phyloP scores from a whole-genome alignment of 2,113 vertebrate genomes.

The Xiphorhynchus elegans region DNA sequence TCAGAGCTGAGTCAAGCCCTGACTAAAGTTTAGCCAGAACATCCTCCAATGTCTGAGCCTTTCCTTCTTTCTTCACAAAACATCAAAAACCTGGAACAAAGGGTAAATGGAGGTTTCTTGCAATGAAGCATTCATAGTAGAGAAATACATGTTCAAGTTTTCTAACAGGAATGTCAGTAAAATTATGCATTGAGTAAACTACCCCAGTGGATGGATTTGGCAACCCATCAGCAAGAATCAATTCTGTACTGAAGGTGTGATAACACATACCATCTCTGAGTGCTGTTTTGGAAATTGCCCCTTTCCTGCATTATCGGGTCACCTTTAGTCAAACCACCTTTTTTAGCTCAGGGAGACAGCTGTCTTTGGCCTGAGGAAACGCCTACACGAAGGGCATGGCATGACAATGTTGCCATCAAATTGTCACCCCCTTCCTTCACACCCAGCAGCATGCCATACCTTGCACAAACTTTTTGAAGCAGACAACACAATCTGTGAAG shows the following conservation, averaged over 20 bases:
- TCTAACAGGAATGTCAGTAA: constrained; percentile 77
- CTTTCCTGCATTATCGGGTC: background rate
- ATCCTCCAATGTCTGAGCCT: background rate
- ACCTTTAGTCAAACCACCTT: background rate
- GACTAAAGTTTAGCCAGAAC: background rate
- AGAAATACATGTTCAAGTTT: constrained; percentile 62
- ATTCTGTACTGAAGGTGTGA: background rate
- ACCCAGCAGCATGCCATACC: background rate
- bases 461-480: background rate
- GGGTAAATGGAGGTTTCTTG: background rate
- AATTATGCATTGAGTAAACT: constrained; percentile 23
- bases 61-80: constrained; percentile 32
- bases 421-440: background rate
- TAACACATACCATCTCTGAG: background rate
- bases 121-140: constrained; percentile 50
- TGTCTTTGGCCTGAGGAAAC: background rate
- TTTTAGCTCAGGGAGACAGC: background rate
- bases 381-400: background rate
- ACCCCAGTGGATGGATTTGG: background rate
- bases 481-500: background rate
- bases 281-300: background rate
- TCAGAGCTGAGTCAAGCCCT: background rate
- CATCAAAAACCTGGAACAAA: background rate
- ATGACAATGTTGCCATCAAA: background rate
- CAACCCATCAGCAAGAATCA: background rate